Evolutionary conservation across 1,140 invertebrate species (phyloP), one percentile per base, ranked within the genome.

Genomic region (Aphis craccivora): DNA sequence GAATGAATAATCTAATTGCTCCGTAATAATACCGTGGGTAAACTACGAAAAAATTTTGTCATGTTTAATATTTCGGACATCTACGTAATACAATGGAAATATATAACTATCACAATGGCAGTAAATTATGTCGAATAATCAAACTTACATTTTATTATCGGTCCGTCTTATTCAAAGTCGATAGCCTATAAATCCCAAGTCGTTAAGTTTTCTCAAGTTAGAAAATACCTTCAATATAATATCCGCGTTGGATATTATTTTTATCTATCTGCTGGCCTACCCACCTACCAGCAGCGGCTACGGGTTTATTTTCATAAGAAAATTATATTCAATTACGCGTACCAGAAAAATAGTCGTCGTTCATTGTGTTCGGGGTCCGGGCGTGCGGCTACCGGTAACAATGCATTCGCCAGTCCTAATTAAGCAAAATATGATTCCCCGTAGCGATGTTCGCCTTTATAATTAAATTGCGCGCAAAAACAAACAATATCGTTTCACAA

Each of bases 401-500:
- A 91, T 81, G 43, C 90, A n/a, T 81, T 30, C 40, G 90, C 43
- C 90, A 48, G 43, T 81, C n/a, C 67, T 81, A 81, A 91, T 91
- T 81, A 91, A 76, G 30, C 37, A 45, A 90, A 76, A n/a, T 76
- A 45, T 45, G 35, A 60, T 43, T 90, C 53, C 89, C 89, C 18
- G 51, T 45, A 67, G 89, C 53, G 55, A 40, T 45, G 51, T 60
- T 90, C n/a, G n/a, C 55, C 37, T 90, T 43, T 60, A 45, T 90
- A 90, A 90, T 90, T 90, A 90, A 60, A 90, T 35, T 89, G n/a
- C 35, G 35, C 25, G 51, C 89, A 37, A 90, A 40, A 90, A 90
- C 53, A 67, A 90, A 90, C 89, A 90, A 90, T 67, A 90, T 90
- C 89, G 23, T 90, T 67, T 67, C 53, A 90, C 53, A 43, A 90